Conservation (phyloP, 92 coral and sea anemone species). For the Parazoanthus atlanticus region DNA sequence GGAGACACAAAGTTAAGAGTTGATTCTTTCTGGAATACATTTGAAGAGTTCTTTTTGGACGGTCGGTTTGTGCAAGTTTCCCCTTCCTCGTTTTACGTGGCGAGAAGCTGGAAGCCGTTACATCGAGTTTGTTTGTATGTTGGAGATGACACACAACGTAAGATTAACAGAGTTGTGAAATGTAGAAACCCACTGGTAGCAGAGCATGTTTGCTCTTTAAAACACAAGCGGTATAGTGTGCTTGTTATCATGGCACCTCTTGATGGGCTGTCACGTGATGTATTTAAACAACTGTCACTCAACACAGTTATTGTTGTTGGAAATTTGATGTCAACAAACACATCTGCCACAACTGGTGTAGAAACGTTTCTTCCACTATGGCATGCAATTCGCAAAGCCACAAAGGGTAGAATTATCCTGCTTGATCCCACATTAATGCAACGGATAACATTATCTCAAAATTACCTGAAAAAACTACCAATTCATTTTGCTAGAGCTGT, state of each 20-base stretch:
- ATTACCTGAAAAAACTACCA: background rate
- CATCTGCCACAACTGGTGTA: background rate
- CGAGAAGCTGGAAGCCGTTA: background rate
- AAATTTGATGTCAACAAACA: slow-evolving; percentile 16
- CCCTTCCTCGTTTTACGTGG: slow-evolving; percentile 6
- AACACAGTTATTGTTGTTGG: slow-evolving; percentile 1
- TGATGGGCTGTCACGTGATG: background rate
- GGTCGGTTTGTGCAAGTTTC: slow-evolving; percentile 12
- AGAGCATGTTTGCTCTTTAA: background rate
- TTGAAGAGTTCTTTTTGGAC: slow-evolving; percentile 19
- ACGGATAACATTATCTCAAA: background rate
- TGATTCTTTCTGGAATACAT: slow-evolving; percentile 4
- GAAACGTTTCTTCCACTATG: background rate
- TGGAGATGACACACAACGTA: slow-evolving; percentile 23
- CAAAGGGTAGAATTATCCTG: slow-evolving; percentile 1
- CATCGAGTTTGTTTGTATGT: slow-evolving; percentile 7
- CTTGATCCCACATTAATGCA: background rate
- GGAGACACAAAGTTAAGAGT: slow-evolving; percentile 16
- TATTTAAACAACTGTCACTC: background rate
- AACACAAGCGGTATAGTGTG: background rate
- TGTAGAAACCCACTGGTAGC: background rate
- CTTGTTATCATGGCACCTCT: slow-evolving; percentile 28
- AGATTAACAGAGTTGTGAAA: background rate
- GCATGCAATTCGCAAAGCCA: slow-evolving; percentile 11
- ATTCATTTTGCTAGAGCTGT: background rate